Evolutionary conservation across 2,888 invertebrate species (phyloP), one percentile per base, ranked within the genome.

Genomic region (Orthonevra nobilis): DNA sequence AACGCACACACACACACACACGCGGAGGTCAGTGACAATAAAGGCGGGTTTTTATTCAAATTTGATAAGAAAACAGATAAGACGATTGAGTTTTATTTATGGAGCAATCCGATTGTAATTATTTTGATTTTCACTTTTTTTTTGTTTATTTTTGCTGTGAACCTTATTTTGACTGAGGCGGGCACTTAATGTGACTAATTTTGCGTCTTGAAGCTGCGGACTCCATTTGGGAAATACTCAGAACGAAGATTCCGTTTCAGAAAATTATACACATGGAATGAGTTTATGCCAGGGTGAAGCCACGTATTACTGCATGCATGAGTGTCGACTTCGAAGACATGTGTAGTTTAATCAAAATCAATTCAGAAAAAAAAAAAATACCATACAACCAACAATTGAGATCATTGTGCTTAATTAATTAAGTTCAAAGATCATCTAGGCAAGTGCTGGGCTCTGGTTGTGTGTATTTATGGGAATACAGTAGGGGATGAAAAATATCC

Each of bases 391-490:
- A 85, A 87, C 87, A 87, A 87, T 88, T 86, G 85, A 84, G 86
- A 85, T 86, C 86, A 87, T 88, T 88, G 87, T 86, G 83, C 85
- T 88, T 88, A 87, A 88, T 88, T 87, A 88, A 88, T 88, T 87
- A 86, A 86, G 88, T 87, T 88, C 87, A 87, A 86, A 87, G 87
- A 87, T 87, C 87, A 87, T 85, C 85, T 84, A 85, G 70, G 63
- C 81, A 83, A 82, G 66, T 61, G 64, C 54, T 66, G n/a, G 64
- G 52, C 52, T 17, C 48, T 60, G 34, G 19, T 20, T 36, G 23
- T 10, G 40, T 19, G 38, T 46, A 28, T 44, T 17, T 10, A 26
- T 30, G 20, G 6, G 14, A 52, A 12, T 42, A 79, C 73, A 79
- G 79, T 79, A 20, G 54, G 54, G 73, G 30, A 48, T 54, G 44